A percentile compares a stretch with the other conserved stretches of the same genome.
Conservation (phyloP, 2,113 vertebrate species). For the Pteruthius melanotis region DNA sequence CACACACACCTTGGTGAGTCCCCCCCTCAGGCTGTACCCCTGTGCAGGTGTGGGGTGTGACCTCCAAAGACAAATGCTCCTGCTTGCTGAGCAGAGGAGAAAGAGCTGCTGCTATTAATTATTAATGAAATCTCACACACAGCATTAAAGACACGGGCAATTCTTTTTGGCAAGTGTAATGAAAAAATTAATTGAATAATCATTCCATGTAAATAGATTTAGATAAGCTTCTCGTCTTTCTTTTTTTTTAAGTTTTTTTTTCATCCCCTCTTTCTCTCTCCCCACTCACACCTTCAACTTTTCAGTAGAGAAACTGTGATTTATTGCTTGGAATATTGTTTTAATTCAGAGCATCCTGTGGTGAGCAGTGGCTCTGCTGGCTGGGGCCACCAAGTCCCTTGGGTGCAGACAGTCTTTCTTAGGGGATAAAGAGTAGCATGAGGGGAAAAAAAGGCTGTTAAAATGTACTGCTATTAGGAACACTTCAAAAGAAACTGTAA, state of each 20-base stretch:
- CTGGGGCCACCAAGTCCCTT: not conserved
- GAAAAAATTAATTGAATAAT: conserved; percentile 79
- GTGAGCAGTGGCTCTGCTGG: not conserved
- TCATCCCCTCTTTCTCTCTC: not conserved
- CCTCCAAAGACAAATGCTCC: conserved; percentile 1
- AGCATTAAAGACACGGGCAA: conserved; percentile 56
- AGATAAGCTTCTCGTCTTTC: conserved; percentile 48
- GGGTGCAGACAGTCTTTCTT: not conserved
- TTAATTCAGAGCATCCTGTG: conserved; percentile 36
- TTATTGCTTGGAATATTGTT: conserved; percentile 60
- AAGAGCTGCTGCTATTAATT: conserved; percentile 33
- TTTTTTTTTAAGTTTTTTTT: not conserved
- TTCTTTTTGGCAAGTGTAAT: conserved; percentile 72
- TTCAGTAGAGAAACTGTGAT: conserved; percentile 51
- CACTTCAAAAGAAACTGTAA: conserved; percentile 10
- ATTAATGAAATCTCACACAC: conserved; percentile 63
- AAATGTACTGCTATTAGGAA: not conserved
- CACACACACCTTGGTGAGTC: fast-evolving
- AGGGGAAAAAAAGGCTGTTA: not conserved
- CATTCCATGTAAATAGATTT: conserved; percentile 74
- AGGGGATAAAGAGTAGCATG: not conserved
- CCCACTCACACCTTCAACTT: not conserved
- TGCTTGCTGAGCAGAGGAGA: not conserved
- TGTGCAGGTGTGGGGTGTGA: fast-evolving
- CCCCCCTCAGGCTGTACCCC: not conserved